phyloP scores from a whole-genome alignment of 2,797 vertebrate species.

The Pangasius djambal region DNA sequence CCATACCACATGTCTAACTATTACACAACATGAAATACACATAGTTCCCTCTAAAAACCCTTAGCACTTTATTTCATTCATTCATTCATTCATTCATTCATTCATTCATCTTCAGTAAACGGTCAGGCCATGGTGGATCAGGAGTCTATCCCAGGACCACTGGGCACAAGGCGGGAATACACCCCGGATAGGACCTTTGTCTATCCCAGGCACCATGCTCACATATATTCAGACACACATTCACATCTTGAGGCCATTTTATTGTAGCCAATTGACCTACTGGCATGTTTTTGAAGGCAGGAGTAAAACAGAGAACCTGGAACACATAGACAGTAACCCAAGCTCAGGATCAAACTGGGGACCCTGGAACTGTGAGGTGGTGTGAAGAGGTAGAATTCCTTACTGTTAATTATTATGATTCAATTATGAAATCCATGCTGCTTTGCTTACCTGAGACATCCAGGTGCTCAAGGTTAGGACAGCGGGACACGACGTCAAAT shows the following conservation, averaged over 20 bases:
- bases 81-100: neutral
- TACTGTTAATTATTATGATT: neutral
- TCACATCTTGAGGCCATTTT: neutral
- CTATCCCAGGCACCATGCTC: neutral
- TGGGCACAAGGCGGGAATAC: neutral
- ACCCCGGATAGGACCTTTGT: neutral
- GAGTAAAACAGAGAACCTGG: neutral
- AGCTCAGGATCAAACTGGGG: neutral
- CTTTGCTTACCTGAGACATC: conserved; percentile 90
- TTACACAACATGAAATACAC: conserved; percentile 21
- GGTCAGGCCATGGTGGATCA: neutral
- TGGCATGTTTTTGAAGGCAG: neutral
- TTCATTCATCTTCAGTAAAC: neutral
- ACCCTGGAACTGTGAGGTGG: neutral
- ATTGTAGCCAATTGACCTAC: neutral
- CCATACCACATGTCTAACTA: neutral
- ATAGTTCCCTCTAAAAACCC: neutral
- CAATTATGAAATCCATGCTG: neutral
- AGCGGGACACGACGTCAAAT: conserved; percentile 94
- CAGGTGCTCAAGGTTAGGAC: conserved; percentile 94
- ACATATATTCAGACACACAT: neutral
- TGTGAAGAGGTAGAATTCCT: neutral
- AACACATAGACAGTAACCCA: neutral
- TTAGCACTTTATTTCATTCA: neutral
- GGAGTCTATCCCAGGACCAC: neutral